A percentile compares a stretch with the other conserved stretches of the same genome.
Conservation (phyloP, 1,140 invertebrate species). For the Drosophila murphyi region DNA sequence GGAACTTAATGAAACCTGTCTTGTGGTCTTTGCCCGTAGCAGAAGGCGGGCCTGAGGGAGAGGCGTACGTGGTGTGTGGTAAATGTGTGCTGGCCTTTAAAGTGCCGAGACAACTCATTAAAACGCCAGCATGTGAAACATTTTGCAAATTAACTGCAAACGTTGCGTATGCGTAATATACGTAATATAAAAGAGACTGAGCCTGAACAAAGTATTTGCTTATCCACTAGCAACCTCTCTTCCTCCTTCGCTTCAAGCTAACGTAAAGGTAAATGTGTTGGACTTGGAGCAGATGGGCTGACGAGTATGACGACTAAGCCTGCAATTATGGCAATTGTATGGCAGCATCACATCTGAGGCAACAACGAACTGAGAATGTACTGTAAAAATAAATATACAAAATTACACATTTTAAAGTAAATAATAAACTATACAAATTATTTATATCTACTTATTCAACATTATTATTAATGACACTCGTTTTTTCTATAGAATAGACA, state of each 20-base stretch:
- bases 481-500: too few species aligned
- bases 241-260: neutral
- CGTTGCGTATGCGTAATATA: constrained; percentile 74
- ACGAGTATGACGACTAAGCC: constrained; percentile 45
- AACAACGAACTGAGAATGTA: constrained; percentile 20
- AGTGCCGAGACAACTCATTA: constrained; percentile 70
- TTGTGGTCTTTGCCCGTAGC: neutral
- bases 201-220: constrained; percentile 67
- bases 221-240: constrained; percentile 23
- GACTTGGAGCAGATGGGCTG: constrained; percentile 3
- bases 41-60: neutral
- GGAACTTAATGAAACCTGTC: constrained; percentile 55
- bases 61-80: neutral
- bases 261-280: neutral
- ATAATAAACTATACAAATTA: neutral
- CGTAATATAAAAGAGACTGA: constrained; percentile 1
- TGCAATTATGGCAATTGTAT: constrained; percentile 43
- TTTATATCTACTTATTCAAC: neutral
- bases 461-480: too few species aligned
- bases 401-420: neutral
- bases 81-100: constrained; percentile 31
- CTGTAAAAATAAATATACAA: constrained; percentile 3
- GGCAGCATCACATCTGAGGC: neutral
- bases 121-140: constrained; percentile 71
- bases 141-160: constrained; percentile 80